Base-by-base conservation (phyloP, 2,797 vertebrate species). In the Lophotriccus pileatus region DNA sequence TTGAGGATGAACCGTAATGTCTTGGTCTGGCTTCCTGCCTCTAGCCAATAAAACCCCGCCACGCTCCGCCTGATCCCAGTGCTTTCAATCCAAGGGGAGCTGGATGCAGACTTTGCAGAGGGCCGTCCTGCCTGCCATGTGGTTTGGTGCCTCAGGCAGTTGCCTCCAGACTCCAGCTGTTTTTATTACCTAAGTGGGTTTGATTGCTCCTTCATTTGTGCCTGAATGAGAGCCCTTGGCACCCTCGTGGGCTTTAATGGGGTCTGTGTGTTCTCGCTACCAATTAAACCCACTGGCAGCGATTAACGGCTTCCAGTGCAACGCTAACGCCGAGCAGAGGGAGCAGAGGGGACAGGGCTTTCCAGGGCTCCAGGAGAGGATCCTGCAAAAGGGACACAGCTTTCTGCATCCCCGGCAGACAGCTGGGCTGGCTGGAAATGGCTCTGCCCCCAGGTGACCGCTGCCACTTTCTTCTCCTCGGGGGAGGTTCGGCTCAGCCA, bases 161-260 rank as follows among this genome's bases (percentile, higher is more conserved):
- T 43, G 87, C 87, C 94, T 94, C 78, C 92, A 95, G 92, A 92
- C 90, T 94, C 87, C 92, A 97, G 90, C 89, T 97, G 95, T 50
- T 95, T 97, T 95, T 95, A 95, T 94, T 93, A 95, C 93, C 93
- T 93, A 96, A 95, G 87, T 92, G 92, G 92, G 84, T 89, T 87
- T 94, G 92, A 94, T 95, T 95, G 84, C 91, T 94, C 90, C 84
- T 92, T 89, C 92, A 36, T 77, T 87, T 90, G 90, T 86, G 84
- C 93, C 93, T 95, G 87, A 91, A 34, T 5, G 44, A 81, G 90
- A 89, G 89, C 89, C 55, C 77, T 91, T 93, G 90, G 93, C 89
- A 91, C 84, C 92, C 90, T 93, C 79, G 64, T 84, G 95, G 92
- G 89, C 94, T 93, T 74, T 94, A 95, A 92, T 92, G 79, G 89